Conservation (phyloP, 2,888 invertebrate species). For the Nomada fucata region DNA sequence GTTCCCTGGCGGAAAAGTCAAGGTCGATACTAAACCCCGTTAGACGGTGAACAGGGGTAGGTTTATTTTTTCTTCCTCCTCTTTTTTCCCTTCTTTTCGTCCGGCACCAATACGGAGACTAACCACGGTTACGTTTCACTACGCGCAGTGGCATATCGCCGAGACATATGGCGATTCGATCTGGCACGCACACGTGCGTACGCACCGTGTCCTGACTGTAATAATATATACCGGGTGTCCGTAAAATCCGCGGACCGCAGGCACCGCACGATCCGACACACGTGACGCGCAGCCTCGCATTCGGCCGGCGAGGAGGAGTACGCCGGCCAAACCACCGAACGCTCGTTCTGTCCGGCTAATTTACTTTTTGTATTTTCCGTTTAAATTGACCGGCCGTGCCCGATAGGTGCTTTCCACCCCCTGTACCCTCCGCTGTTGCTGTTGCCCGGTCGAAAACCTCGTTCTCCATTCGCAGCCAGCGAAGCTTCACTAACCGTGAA, state of each 20-base stretch:
- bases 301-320: slow-evolving; percentile 45
- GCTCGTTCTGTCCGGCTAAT: slow-evolving; percentile 79
- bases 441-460: slow-evolving; percentile 58
- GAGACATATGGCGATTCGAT: slow-evolving; percentile 57
- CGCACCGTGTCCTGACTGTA: slow-evolving; percentile 1
- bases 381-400: slow-evolving; percentile 80
- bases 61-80: not conserved
- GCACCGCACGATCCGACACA: slow-evolving; percentile 80
- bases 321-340: slow-evolving; percentile 72
- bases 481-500: slow-evolving; percentile 76
- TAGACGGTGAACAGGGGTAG: no score
- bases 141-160: slow-evolving; percentile 34
- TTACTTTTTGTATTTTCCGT: slow-evolving; percentile 83
- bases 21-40: not conserved
- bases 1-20: slow-evolving; percentile 7
- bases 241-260: slow-evolving; percentile 81
- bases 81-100: no score
- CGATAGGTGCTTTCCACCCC: slow-evolving; percentile 68
- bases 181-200: slow-evolving; percentile 40
- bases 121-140: slow-evolving; percentile 20
- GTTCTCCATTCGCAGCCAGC: slow-evolving; percentile 75
- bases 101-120: slow-evolving; percentile 1
- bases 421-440: not conserved
- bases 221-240: slow-evolving; percentile 77
- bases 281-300: slow-evolving; percentile 76